Evolutionary conservation across 1,140 invertebrate genomes (phyloP).

Genomic region (Brachionus calyciflorus): DNA sequence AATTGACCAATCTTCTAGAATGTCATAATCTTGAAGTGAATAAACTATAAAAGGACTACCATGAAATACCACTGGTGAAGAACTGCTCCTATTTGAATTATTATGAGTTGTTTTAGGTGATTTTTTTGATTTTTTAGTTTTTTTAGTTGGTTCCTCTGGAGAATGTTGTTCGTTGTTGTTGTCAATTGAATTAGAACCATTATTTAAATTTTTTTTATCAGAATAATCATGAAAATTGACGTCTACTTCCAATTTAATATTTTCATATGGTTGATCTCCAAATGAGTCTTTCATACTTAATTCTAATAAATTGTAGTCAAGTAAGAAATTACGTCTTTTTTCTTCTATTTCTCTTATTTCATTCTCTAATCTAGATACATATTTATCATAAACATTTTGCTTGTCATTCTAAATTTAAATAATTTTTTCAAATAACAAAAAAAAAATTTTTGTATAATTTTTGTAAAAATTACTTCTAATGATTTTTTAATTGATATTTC

Average conservation of each 20-base stretch:
- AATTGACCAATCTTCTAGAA: slow-evolving; percentile 45
- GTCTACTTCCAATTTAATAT: slow-evolving; percentile 3
- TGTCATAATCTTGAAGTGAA: slow-evolving; percentile 44
- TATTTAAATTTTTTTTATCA: neutral
- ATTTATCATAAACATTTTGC: slow-evolving; percentile 12
- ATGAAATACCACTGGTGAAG: neutral
- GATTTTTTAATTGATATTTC: slow-evolving; percentile 24
- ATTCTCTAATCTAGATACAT: slow-evolving; percentile 23
- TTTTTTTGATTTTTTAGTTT: slow-evolving; percentile 13
- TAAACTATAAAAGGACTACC: slow-evolving; percentile 31
- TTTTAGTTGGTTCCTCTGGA: slow-evolving; percentile 13
- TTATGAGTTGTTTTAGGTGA: neutral
- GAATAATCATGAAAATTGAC: neutral
- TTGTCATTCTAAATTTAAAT: slow-evolving; percentile 39
- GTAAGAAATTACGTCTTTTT: slow-evolving; percentile 17
- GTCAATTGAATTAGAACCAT: slow-evolving; percentile 6
- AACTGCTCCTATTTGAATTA: neutral
- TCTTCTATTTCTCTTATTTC: slow-evolving; percentile 37
- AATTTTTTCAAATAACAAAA: neutral
- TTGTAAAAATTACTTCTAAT: slow-evolving; percentile 3
- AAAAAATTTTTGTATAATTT: neutral
- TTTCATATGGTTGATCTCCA: neutral
- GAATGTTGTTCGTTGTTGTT: neutral
- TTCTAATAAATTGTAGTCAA: slow-evolving; percentile 16
- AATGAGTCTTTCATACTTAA: neutral